These are phyloP conservation scores for Regulus satrapa DNA, from an alignment of 2,113 vertebrate genomes.

Conservation along the genomic window DNA sequence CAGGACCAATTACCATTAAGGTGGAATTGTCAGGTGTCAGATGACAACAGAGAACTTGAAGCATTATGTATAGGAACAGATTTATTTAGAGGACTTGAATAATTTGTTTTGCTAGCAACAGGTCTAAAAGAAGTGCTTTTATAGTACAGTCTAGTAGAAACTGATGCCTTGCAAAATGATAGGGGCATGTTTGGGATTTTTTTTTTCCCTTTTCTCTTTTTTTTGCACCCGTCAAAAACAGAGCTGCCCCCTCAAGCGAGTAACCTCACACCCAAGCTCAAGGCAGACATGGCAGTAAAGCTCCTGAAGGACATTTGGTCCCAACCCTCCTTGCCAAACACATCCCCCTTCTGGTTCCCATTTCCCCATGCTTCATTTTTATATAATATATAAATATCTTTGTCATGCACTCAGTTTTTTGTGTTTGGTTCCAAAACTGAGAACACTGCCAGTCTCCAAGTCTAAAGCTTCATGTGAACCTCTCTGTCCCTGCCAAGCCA, in stretches of 20 bases:
- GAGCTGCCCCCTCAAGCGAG: neutral
- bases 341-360: neutral
- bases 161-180: neutral
- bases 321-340: neutral
- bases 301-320: neutral
- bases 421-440: neutral
- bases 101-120: conserved; percentile 24
- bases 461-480: neutral
- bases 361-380: neutral
- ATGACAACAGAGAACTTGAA: neutral
- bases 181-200: neutral
- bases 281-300: neutral
- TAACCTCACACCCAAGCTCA: neutral
- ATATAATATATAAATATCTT: neutral
- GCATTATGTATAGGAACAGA: conserved; percentile 10
- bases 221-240: neutral
- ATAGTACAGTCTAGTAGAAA: neutral
- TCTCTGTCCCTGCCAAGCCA: neutral
- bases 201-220: neutral
- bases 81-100: conserved; percentile 7
- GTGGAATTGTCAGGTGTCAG: conserved; percentile 24
- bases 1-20: conserved; percentile 9
- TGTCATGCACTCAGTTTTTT: neutral
- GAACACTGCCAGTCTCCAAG: neutral
- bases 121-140: neutral